Evolutionary conservation across 2,888 invertebrate genomes (phyloP).

Genomic region (Tetanocera ferruginea): DNA sequence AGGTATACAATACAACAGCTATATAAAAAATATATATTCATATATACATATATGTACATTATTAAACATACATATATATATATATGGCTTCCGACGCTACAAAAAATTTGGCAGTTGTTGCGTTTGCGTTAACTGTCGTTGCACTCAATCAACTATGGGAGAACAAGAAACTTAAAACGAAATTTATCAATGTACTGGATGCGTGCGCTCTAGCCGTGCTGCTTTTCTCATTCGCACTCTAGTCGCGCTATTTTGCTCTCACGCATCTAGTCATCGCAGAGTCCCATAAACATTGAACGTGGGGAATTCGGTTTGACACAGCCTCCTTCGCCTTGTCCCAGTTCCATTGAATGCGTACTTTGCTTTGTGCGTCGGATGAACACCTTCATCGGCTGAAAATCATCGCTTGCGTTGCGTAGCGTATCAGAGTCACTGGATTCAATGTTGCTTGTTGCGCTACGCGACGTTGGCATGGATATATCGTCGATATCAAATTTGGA

Average conservation of each 20-base stretch:
- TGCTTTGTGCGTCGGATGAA: slow-evolving; percentile 48
- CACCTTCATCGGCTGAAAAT: slow-evolving; percentile 48
- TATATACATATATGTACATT: slow-evolving; percentile 15
- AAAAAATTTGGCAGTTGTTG: slow-evolving; percentile 43
- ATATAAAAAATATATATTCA: slow-evolving; percentile 34
- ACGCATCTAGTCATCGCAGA: slow-evolving; percentile 47
- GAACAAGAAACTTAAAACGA: slow-evolving; percentile 34
- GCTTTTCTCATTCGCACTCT: slow-evolving; percentile 7
- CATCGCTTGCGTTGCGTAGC: slow-evolving; percentile 46
- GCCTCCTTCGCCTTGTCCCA: slow-evolving; percentile 36
- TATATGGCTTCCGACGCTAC: slow-evolving; percentile 41
- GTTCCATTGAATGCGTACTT: slow-evolving; percentile 35
- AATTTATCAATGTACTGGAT: slow-evolving; percentile 2
- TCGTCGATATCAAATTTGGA: slow-evolving; percentile 51
- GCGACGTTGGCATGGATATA: slow-evolving; percentile 49
- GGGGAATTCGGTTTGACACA: slow-evolving; percentile 46
- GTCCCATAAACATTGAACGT: slow-evolving; percentile 51
- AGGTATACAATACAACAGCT: slow-evolving; percentile 36
- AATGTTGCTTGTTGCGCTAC: slow-evolving; percentile 47
- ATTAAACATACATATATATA: slow-evolving; percentile 24
- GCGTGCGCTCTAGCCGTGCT: slow-evolving; percentile 17
- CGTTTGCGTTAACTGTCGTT: slow-evolving; percentile 17
- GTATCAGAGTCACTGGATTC: slow-evolving; percentile 53
- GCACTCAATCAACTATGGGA: slow-evolving; percentile 30
- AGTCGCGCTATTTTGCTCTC: neutral